Conservation (phyloP, 53 echinoderm and acorn worm species). For the Apostichopus leukothele region DNA sequence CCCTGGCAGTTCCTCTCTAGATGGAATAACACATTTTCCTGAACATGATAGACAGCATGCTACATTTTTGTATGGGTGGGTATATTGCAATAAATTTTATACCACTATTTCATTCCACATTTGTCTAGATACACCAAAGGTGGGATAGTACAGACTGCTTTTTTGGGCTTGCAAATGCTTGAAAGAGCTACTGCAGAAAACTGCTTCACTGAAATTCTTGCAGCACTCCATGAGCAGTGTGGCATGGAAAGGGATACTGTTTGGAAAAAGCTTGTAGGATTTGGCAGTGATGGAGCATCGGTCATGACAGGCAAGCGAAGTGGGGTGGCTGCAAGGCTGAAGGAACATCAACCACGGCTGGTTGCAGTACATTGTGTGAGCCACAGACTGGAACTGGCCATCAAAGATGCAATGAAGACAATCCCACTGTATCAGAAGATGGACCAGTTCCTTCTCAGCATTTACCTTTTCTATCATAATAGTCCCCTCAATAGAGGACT, state of each 20-base stretch:
- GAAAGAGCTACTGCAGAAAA: conserved; percentile 19
- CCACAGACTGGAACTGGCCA: conserved; percentile 66
- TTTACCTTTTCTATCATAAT: conserved; percentile 17
- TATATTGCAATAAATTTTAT: too few species aligned
- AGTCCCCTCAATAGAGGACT: conserved; percentile 2
- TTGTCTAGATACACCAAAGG: neutral
- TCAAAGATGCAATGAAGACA: conserved; percentile 66
- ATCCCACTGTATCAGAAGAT: conserved; percentile 4
- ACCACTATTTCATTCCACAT: neutral
- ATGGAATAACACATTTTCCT: too few species aligned
- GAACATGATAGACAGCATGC: too few species aligned
- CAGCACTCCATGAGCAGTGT: conserved; percentile 25
- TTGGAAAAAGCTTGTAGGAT: conserved; percentile 61
- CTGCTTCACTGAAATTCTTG: conserved; percentile 16
- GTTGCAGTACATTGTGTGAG: conserved; percentile 65
- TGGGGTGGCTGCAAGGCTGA: conserved; percentile 61
- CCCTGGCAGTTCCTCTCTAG: too few species aligned
- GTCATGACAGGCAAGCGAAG: conserved; percentile 72
- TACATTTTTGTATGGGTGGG: too few species aligned
- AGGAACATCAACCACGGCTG: conserved; percentile 50
- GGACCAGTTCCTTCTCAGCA: conserved; percentile 1
- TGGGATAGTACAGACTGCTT: neutral
- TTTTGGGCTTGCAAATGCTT: neutral
- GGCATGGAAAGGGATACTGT: neutral
- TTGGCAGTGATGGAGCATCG: conserved; percentile 63